Percentiles rank a stretch among this genome's conserved stretches.
phyloP scores from a whole-genome alignment of 2,888 invertebrate genomes.

The Teinopalpus imperialis region DNA sequence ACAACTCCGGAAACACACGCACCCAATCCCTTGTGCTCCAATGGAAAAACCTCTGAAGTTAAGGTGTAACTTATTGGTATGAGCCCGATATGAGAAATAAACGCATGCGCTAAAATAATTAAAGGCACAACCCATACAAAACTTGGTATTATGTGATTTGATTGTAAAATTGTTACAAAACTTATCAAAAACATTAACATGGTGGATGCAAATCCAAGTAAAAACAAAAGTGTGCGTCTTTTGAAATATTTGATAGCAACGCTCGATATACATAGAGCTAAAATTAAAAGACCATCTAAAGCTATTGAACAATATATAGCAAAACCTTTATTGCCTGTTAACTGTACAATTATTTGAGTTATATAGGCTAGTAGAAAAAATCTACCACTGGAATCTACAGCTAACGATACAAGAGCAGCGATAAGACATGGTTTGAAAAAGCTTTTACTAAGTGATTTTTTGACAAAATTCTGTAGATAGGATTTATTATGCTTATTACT shows the following conservation, averaged over 20 bases:
- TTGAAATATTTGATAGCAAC: slow-evolving; percentile 34
- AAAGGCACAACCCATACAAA: slow-evolving; percentile 35
- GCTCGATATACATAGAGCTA: slow-evolving; percentile 34
- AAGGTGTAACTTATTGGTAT: slow-evolving; percentile 39
- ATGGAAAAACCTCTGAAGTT: slow-evolving; percentile 41
- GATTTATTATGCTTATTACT: background rate
- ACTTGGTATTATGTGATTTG: slow-evolving; percentile 7
- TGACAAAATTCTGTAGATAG: slow-evolving; percentile 14
- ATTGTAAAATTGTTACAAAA: no score
- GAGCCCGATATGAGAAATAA: slow-evolving; percentile 38
- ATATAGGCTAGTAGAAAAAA: slow-evolving; percentile 40
- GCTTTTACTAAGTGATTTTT: slow-evolving; percentile 30
- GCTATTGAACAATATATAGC: slow-evolving; percentile 38
- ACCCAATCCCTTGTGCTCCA: slow-evolving; percentile 25
- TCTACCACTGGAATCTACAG: slow-evolving; percentile 38
- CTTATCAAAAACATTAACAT: slow-evolving; percentile 36
- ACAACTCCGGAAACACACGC: background rate
- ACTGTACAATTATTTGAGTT: slow-evolving; percentile 38
- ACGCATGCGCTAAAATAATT: slow-evolving; percentile 35
- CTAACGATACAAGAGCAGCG: slow-evolving; percentile 31
- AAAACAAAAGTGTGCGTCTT: slow-evolving; percentile 38
- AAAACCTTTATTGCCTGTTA: slow-evolving; percentile 33
- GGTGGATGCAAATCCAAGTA: slow-evolving; percentile 32
- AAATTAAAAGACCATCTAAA: slow-evolving; percentile 34
- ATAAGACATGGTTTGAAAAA: slow-evolving; percentile 38